These are phyloP conservation scores for Limnodromus scolopaceus DNA, from an alignment of 2,797 vertebrate genomes.

Conservation along the genomic window DNA sequence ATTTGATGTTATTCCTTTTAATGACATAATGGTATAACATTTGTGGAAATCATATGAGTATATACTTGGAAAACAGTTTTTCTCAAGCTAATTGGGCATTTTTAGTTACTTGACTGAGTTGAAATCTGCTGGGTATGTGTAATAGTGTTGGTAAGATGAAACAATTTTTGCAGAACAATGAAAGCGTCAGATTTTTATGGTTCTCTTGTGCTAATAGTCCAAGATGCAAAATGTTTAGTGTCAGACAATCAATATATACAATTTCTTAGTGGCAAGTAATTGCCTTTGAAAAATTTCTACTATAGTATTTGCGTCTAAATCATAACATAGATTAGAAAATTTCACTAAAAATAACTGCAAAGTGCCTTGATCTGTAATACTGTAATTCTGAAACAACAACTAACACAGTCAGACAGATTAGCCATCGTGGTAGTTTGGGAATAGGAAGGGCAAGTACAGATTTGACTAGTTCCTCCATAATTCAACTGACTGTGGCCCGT, in stretches of 20 bases:
- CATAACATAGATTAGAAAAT: not conserved
- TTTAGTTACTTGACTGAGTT: not conserved
- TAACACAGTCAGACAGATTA: not conserved
- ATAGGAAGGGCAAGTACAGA: not conserved
- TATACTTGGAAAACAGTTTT: not conserved
- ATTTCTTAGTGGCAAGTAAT: not conserved
- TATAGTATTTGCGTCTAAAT: not conserved
- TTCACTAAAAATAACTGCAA: not conserved
- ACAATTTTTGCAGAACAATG: not conserved
- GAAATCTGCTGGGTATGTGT: not conserved
- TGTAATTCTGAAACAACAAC: not conserved
- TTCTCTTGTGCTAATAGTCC: not conserved
- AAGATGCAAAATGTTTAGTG: not conserved
- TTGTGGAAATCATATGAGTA: not conserved
- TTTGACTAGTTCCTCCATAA: not conserved
- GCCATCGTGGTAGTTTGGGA: not conserved
- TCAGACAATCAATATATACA: constrained; percentile 6
- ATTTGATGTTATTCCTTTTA: not conserved
- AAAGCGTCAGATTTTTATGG: not conserved
- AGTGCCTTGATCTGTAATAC: not conserved
- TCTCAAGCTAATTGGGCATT: not conserved
- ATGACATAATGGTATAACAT: not conserved
- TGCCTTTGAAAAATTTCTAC: not conserved
- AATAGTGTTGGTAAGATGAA: not conserved
- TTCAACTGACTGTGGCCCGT: not conserved